Conservation (phyloP, 92 coral and sea anemone species). For the Palythoa grandiflora region DNA sequence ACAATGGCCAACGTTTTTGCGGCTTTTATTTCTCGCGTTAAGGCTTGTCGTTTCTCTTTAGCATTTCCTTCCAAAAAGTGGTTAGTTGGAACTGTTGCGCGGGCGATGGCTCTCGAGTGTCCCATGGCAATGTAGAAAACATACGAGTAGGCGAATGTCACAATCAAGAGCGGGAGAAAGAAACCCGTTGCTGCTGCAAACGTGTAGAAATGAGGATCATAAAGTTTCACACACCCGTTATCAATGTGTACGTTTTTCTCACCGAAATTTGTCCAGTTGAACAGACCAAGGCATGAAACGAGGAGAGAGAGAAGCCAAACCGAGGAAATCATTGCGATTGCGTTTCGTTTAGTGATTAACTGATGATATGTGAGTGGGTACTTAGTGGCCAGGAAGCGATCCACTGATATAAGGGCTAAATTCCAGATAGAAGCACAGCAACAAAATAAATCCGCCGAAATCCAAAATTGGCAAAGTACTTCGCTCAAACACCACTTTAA, state of each 20-base stretch:
- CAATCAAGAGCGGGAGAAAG: constrained; percentile 77
- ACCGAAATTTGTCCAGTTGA: constrained; percentile 82
- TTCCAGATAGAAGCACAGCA: constrained; percentile 86
- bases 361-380: constrained; percentile 84
- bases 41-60: constrained; percentile 57
- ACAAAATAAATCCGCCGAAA: constrained; percentile 77
- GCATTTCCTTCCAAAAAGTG: constrained; percentile 11
- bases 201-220: constrained; percentile 83
- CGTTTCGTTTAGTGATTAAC: constrained; percentile 63
- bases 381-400: constrained; percentile 83
- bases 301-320: constrained; percentile 83
- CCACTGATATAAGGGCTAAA: constrained; percentile 79
- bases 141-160: constrained; percentile 80
- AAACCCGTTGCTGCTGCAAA: constrained; percentile 82
- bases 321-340: constrained; percentile 64
- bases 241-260: constrained; percentile 48
- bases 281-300: constrained; percentile 78
- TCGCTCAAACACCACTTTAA: constrained; percentile 76
- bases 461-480: constrained; percentile 71
- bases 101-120: constrained; percentile 86
- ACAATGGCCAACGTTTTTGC: constrained; percentile 84
- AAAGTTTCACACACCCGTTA: constrained; percentile 77
- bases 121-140: constrained; percentile 86
- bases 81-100: constrained; percentile 62
- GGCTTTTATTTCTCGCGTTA: constrained; percentile 82